These are phyloP conservation scores for Eumacrocentrus americanus DNA, from an alignment of 2,888 invertebrate genomes.

Conservation along the genomic window DNA sequence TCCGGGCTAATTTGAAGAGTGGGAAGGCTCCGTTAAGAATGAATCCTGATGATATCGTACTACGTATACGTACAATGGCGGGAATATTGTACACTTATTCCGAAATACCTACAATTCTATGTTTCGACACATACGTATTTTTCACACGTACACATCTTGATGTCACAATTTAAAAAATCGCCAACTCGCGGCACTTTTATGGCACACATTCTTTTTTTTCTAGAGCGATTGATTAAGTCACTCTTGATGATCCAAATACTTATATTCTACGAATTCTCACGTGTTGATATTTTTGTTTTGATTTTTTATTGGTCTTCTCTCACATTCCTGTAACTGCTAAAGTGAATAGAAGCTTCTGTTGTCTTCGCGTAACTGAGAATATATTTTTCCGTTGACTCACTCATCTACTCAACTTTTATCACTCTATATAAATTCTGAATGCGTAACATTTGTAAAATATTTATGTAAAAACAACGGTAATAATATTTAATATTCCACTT, in stretches of 20 bases:
- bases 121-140: slow-evolving; percentile 5
- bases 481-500: slow-evolving; percentile 18
- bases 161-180: background rate
- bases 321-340: background rate
- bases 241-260: background rate
- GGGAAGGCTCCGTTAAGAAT: slow-evolving; percentile 42
- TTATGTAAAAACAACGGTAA: slow-evolving; percentile 35
- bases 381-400: slow-evolving; percentile 21
- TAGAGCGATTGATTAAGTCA: too few relatives aligned
- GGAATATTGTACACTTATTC: slow-evolving; percentile 43
- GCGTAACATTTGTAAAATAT: slow-evolving; percentile 40
- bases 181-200: background rate
- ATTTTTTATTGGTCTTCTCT: too few relatives aligned
- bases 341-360: background rate
- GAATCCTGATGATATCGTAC: slow-evolving; percentile 31
- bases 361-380: slow-evolving; percentile 1
- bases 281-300: background rate
- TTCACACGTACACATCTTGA: slow-evolving; percentile 8
- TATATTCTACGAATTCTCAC: too few relatives aligned
- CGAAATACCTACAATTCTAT: slow-evolving; percentile 12
- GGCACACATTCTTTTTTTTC: background rate
- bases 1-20: background rate
- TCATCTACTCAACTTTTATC: slow-evolving; percentile 10
- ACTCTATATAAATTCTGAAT: slow-evolving; percentile 29
- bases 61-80: slow-evolving; percentile 45